Percentiles rank a stretch among this genome's conserved stretches.
phyloP scores from a whole-genome alignment of 2,888 invertebrate species.

The Taenaris catops region DNA sequence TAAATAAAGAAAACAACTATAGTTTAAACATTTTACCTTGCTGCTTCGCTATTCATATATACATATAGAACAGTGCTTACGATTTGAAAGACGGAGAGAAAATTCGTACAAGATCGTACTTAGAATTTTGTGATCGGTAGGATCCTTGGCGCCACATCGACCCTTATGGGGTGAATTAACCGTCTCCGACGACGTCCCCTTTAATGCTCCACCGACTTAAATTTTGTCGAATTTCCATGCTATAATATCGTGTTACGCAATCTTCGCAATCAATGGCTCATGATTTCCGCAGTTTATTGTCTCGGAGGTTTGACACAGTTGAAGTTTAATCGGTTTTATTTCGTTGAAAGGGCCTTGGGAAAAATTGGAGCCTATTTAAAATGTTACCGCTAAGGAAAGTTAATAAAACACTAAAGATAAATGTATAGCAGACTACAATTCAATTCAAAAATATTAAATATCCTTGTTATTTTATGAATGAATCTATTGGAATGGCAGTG shows the following conservation, averaged over 20 bases:
- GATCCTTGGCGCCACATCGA: conserved; percentile 71
- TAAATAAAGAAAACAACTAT: too few relatives aligned
- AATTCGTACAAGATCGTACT: conserved; percentile 44
- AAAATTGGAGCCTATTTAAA: too few relatives aligned
- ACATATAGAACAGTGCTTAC: conserved; percentile 10
- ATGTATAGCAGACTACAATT: too few relatives aligned
- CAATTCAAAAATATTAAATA: too few relatives aligned
- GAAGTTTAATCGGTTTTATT: background rate
- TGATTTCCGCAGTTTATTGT: conserved; percentile 65
- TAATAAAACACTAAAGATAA: too few relatives aligned
- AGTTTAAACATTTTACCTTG: too few relatives aligned
- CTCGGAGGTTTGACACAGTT: conserved; percentile 21
- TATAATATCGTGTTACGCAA: conserved; percentile 65
- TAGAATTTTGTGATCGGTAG: conserved; percentile 74
- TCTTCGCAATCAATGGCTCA: conserved; percentile 58
- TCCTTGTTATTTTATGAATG: too few relatives aligned
- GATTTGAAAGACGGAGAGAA: conserved; percentile 30
- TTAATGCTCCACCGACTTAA: conserved; percentile 74
- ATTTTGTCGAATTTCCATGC: conserved; percentile 75
- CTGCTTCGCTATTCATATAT: too few relatives aligned
- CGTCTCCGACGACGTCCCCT: conserved; percentile 70
- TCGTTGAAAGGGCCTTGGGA: too few relatives aligned
- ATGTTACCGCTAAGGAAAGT: too few relatives aligned
- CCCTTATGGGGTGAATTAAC: conserved; percentile 78
- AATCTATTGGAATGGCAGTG: too few relatives aligned